phyloP scores from a whole-genome alignment of 2,888 invertebrate genomes.

The Blastobasis adustella region DNA sequence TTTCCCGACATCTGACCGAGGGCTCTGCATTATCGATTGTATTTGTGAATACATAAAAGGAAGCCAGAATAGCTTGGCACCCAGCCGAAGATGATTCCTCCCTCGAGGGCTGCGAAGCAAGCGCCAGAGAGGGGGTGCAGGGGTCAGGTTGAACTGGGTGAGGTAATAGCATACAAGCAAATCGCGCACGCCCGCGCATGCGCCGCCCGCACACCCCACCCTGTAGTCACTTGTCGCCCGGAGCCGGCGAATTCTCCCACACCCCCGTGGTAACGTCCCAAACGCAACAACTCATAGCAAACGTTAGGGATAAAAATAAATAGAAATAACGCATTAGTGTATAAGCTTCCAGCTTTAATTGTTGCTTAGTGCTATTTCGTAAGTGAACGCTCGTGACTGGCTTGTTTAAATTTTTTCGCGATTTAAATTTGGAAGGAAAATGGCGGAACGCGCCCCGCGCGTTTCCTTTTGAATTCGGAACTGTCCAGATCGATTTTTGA shows the following conservation, averaged over 20 bases:
- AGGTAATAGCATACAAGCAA: constrained; percentile 44
- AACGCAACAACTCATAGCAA: constrained; percentile 56
- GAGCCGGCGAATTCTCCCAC: constrained; percentile 66
- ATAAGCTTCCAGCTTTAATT: constrained; percentile 39
- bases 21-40: constrained; percentile 69
- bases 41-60: constrained; percentile 47
- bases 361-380: constrained; percentile 44
- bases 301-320: constrained; percentile 22
- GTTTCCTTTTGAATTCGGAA: constrained; percentile 28
- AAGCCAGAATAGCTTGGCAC: constrained; percentile 29
- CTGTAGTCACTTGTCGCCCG: constrained; percentile 42
- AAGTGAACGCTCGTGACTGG: not conserved
- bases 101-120: not conserved
- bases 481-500: constrained; percentile 24
- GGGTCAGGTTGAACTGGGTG: constrained; percentile 33
- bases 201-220: constrained; percentile 46
- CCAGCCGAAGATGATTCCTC: not conserved
- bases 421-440: constrained; percentile 44
- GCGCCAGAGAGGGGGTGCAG: constrained; percentile 27
- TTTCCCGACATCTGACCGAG: constrained; percentile 48
- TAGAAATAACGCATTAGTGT: constrained; percentile 17
- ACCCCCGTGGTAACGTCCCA: constrained; percentile 56
- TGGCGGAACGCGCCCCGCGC: constrained; percentile 46
- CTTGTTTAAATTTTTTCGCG: not conserved
- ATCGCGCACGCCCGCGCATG: constrained; percentile 61